Percentiles rank a stretch among this genome's conserved stretches.
These are phyloP conservation scores for Zaprionus tsacasi DNA, from an alignment of 1,140 invertebrate genomes.

Conservation along the genomic window DNA sequence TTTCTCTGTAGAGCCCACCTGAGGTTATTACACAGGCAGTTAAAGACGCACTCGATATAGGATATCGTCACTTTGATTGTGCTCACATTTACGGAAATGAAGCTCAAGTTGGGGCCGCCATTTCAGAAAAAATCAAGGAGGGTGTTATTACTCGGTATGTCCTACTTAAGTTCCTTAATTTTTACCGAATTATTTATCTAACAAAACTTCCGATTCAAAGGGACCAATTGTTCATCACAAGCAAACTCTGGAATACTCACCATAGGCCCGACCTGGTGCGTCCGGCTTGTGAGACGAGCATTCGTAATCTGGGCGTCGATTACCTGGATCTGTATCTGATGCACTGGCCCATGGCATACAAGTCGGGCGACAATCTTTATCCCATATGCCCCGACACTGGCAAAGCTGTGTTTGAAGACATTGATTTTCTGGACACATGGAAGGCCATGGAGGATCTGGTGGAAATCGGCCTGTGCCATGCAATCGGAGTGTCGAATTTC, in stretches of 20 bases:
- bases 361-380: slow-evolving; percentile 78
- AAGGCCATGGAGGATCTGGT: slow-evolving; percentile 92
- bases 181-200: slow-evolving; percentile 8
- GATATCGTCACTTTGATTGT: slow-evolving; percentile 93
- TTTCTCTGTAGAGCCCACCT: slow-evolving; percentile 87
- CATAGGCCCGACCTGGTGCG: slow-evolving; percentile 77
- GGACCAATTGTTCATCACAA: slow-evolving; percentile 89
- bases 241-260: slow-evolving; percentile 84
- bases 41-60: slow-evolving; percentile 89
- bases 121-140: slow-evolving; percentile 87
- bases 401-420: slow-evolving; percentile 85
- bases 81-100: slow-evolving; percentile 92
- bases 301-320: slow-evolving; percentile 88
- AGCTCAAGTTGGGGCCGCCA: slow-evolving; percentile 88
- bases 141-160: slow-evolving; percentile 87
- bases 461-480: slow-evolving; percentile 88
- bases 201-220: slow-evolving; percentile 63
- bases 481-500: slow-evolving; percentile 97
- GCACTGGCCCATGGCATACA: slow-evolving; percentile 90
- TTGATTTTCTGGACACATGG: slow-evolving; percentile 96
- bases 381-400: slow-evolving; percentile 86
- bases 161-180: slow-evolving; percentile 86
- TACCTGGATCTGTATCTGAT: slow-evolving; percentile 92
- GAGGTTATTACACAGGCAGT: slow-evolving; percentile 90
- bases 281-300: slow-evolving; percentile 84